Evolutionary conservation across 2,113 vertebrate genomes (phyloP).

Genomic region (Anguilla japonica): DNA sequence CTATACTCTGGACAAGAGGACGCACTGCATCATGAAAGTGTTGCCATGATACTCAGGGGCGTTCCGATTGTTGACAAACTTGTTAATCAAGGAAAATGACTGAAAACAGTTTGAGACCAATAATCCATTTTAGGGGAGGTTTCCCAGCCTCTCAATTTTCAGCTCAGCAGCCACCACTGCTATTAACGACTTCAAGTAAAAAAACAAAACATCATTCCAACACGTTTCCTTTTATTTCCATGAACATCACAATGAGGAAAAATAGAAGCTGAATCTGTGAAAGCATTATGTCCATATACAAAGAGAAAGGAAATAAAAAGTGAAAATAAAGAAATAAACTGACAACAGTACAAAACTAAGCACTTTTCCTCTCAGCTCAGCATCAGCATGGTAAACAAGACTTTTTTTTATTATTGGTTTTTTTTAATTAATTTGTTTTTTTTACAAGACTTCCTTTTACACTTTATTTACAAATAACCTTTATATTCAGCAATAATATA

Average conservation of each 20-base stretch:
- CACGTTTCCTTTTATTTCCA: slow-evolving; percentile 55
- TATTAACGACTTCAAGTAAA: too few species aligned
- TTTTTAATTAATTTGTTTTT: slow-evolving; percentile 31
- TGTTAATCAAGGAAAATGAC: too few species aligned
- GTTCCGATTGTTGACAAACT: too few species aligned
- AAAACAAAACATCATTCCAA: neutral
- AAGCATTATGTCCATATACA: slow-evolving; percentile 58
- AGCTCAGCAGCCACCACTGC: too few species aligned
- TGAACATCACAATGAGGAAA: slow-evolving; percentile 59
- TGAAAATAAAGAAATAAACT: slow-evolving; percentile 46
- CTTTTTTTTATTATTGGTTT: too few species aligned
- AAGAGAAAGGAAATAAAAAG: slow-evolving; percentile 47
- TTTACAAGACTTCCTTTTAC: slow-evolving; percentile 44
- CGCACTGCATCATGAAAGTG: too few species aligned
- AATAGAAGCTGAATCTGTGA: slow-evolving; percentile 55
- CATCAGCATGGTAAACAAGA: slow-evolving; percentile 38
- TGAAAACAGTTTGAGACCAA: too few species aligned
- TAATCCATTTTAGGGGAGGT: too few species aligned
- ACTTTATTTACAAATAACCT: slow-evolving; percentile 41
- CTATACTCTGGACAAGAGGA: too few species aligned
- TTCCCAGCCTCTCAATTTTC: too few species aligned
- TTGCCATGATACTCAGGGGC: too few species aligned
- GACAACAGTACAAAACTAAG: slow-evolving; percentile 56
- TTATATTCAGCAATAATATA: slow-evolving; percentile 28
- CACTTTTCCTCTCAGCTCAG: slow-evolving; percentile 37